These are phyloP conservation scores for Vulpes vulpes DNA, from an alignment of 2,113 vertebrate genomes.

Conservation along the genomic window DNA sequence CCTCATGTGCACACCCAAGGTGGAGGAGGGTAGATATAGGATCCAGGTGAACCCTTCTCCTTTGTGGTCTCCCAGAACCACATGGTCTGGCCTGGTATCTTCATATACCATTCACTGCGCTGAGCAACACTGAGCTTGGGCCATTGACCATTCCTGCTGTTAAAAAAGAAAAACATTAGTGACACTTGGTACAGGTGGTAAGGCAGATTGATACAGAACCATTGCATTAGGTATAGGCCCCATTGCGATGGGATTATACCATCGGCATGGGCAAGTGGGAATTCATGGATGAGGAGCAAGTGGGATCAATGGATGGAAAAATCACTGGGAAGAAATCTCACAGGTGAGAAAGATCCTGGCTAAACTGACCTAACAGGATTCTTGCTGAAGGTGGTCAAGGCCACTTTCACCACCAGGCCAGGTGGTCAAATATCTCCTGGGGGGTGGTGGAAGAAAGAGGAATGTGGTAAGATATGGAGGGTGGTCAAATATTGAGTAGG, in stretches of 20 bases:
- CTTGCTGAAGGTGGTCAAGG: neutral
- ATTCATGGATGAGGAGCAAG: neutral
- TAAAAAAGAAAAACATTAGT: neutral
- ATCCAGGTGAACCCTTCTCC: too few species aligned
- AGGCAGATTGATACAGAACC: neutral
- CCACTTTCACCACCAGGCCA: neutral
- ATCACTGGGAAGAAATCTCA: neutral
- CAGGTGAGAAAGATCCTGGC: neutral
- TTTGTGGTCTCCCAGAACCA: neutral
- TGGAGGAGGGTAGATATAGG: neutral
- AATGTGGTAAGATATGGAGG: neutral
- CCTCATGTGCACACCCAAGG: fast-evolving
- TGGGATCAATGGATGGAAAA: neutral
- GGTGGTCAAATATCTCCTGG: neutral
- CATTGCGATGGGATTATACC: neutral
- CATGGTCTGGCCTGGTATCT: neutral
- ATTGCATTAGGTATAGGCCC: neutral
- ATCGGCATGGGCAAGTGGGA: neutral
- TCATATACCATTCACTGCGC: too few species aligned
- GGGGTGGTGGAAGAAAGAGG: neutral
- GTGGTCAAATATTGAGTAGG: neutral
- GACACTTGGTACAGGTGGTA: neutral
- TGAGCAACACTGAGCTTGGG: neutral
- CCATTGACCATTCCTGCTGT: neutral
- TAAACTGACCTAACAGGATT: neutral